Evolutionary conservation across 2,888 invertebrate genomes (phyloP).

Genomic region (Amiota minor): DNA sequence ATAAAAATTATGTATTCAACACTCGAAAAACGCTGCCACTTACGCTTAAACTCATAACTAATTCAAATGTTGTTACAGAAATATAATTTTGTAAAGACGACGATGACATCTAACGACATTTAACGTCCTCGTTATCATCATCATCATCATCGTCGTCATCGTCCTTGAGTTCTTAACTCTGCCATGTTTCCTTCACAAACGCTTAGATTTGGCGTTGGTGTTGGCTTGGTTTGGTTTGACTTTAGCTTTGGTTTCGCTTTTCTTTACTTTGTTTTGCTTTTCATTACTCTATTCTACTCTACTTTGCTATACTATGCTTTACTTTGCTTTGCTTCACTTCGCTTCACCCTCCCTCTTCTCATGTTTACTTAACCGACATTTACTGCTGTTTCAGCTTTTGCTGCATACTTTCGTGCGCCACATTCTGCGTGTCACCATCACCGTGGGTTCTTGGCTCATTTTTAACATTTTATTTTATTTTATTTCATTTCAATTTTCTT

Average conservation of each 20-base stretch:
- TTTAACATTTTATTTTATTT: no score
- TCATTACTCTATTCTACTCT: no score
- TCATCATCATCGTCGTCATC: constrained; percentile 1
- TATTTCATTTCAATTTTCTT: no score
- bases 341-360: no score
- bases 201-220: no score
- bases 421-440: neutral
- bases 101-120: constrained; percentile 5
- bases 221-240: no score
- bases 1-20: constrained; percentile 22
- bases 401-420: constrained; percentile 39
- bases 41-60: constrained; percentile 54
- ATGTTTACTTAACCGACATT: constrained; percentile 47
- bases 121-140: neutral
- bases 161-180: constrained; percentile 14
- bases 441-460: no score
- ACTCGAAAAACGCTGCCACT: constrained; percentile 21
- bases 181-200: no score
- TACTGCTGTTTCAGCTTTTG: constrained; percentile 38
- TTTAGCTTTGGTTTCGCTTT: no score
- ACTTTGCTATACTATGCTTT: no score
- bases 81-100: constrained; percentile 38
- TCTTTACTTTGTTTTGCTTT: no score
- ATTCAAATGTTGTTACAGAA: constrained; percentile 53
- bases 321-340: constrained; percentile 12